Evolutionary conservation across 2,113 vertebrate genomes (phyloP).

Genomic region (Ranitomeya variabilis): DNA sequence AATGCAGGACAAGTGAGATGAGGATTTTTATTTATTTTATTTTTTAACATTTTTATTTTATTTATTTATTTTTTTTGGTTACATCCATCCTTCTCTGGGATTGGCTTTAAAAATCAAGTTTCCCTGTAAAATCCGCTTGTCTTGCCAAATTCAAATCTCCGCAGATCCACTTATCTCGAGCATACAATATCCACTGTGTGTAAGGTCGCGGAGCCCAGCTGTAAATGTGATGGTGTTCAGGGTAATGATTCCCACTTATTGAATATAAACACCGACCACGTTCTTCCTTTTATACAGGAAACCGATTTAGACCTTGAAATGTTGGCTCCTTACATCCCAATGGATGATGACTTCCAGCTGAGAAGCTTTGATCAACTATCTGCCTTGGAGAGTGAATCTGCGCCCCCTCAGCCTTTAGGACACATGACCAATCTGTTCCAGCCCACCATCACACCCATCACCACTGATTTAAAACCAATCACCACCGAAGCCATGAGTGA

Average conservation of each 20-base stretch:
- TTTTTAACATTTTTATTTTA: too few relatives aligned
- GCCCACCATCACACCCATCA: conserved; percentile 52
- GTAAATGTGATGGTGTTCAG: not conserved
- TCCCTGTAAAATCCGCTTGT: too few relatives aligned
- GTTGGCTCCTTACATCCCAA: conserved; percentile 96
- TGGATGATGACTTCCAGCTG: conserved; percentile 98
- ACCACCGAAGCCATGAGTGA: conserved; percentile 66
- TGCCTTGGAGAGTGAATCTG: conserved; percentile 74
- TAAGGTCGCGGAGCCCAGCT: not conserved
- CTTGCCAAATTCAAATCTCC: too few relatives aligned
- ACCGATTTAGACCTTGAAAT: conserved; percentile 93
- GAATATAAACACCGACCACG: not conserved
- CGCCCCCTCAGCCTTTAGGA: conserved; percentile 65
- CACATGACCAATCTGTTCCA: conserved; percentile 63
- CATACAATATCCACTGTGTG: too few relatives aligned
- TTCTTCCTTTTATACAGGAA: conserved; percentile 67
- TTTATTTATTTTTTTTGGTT: too few relatives aligned
- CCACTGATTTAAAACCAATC: conserved; percentile 66
- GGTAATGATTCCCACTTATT: not conserved
- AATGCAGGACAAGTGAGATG: too few relatives aligned
- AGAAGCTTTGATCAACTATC: conserved; percentile 82
- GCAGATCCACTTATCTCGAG: too few relatives aligned
- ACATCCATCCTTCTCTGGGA: too few relatives aligned
- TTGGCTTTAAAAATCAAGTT: too few relatives aligned
- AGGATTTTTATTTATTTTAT: too few relatives aligned